Evolutionary conservation across 2,888 invertebrate species (phyloP).

Genomic region (Sinelater perroti): DNA sequence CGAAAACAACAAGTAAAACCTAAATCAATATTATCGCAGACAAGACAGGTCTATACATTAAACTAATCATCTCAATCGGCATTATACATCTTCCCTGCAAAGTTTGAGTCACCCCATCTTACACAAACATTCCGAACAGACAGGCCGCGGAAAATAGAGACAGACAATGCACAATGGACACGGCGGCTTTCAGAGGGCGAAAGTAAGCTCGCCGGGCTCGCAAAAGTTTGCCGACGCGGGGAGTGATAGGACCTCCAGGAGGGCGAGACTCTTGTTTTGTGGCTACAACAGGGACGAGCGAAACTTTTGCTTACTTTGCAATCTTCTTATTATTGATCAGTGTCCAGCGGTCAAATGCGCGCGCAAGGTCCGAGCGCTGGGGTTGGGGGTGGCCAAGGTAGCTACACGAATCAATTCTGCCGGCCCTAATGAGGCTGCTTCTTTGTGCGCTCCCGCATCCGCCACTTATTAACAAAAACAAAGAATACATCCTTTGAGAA

Average conservation of each 20-base stretch:
- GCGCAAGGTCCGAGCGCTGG: slow-evolving; percentile 56
- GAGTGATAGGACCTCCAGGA: slow-evolving; percentile 35
- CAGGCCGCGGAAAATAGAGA: slow-evolving; percentile 48
- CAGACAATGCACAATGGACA: slow-evolving; percentile 48
- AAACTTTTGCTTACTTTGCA: slow-evolving; percentile 63
- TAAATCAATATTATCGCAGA: slow-evolving; percentile 56
- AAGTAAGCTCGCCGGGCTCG: slow-evolving; percentile 33
- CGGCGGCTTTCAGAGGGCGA: slow-evolving; percentile 42
- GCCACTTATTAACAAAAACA: slow-evolving; percentile 36
- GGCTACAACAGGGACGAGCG: slow-evolving; percentile 48
- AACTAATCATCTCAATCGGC: slow-evolving; percentile 56
- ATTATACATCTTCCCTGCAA: slow-evolving; percentile 52
- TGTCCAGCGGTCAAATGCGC: slow-evolving; percentile 62
- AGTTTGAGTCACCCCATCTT: slow-evolving; percentile 50
- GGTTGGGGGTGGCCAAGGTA: slow-evolving; percentile 38
- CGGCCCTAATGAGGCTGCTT: slow-evolving; percentile 42
- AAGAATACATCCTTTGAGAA: slow-evolving; percentile 33
- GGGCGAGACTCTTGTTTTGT: slow-evolving; percentile 41
- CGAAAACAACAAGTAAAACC: slow-evolving; percentile 56
- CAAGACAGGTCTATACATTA: slow-evolving; percentile 54
- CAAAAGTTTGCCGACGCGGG: slow-evolving; percentile 28
- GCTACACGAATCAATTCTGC: slow-evolving; percentile 44
- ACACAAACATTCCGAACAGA: slow-evolving; percentile 53
- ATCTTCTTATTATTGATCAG: slow-evolving; percentile 65
- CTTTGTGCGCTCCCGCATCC: slow-evolving; percentile 28